Base-by-base conservation (phyloP, 2,797 vertebrate species). In the Acanthis flammea region DNA sequence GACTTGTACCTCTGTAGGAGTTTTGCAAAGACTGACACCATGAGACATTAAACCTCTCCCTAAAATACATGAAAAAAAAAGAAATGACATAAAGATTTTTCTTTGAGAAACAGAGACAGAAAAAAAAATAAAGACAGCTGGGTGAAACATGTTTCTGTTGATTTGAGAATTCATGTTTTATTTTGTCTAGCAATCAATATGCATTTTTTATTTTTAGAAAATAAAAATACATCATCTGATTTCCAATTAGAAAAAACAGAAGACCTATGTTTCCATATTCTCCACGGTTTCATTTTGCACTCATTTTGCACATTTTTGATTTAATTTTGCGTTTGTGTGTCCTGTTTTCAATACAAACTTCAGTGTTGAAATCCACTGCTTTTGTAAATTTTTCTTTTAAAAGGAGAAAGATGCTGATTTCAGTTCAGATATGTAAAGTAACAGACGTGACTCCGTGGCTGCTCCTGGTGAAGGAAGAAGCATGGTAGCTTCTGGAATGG, bases 111-210 rank as follows among this genome's bases (percentile, higher is more conserved):
- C 31, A 42, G 21, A 47, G 31, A 57, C 6, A 67, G 22, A 30
- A 18, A 12, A 68, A 83, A 90, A 86, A 71, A 42, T 33, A 45
- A 35, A 44, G 71, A 60, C 74, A 90, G 54, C 85, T 90, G 87
- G 48, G 60, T 76, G 54, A 88, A 90, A 81, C 31, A 27, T 62
- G 42, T 66, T 94, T 86, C 75, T 92, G n/a, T 41, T 82, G 23
- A 86, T 86, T 86, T 61, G 60, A 83, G 65, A 77, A 71, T 60
- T 77, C 11, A 0, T 88, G 37, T 84, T 95, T 88, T 92, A 78
- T 94, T 94, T 95, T 92, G 70, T 90, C 72, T 92, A 88, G 67
- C 60, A 5, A 68, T 60, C 37, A 66, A 61, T 65, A 70, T 55
- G 44, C 50, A 12, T 55, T 89, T 92, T 75, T 86, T 42, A 19